Evolutionary conservation across 2,888 invertebrate genomes (phyloP).

Genomic region (Onthophagus sagittarius): DNA sequence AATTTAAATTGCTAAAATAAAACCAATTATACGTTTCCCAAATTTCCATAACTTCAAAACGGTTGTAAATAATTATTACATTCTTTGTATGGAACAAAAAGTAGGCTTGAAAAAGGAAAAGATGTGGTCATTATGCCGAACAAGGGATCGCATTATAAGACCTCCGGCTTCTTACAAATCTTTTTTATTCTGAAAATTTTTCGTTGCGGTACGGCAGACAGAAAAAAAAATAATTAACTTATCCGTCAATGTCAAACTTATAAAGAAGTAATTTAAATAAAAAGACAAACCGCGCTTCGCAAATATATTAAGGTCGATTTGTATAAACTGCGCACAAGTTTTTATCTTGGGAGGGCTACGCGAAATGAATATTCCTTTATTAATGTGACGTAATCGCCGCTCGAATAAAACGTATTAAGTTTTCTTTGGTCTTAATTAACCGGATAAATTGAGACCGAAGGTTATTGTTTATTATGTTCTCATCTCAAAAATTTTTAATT

Average conservation of each 20-base stretch:
- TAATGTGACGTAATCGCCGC: slow-evolving; percentile 37
- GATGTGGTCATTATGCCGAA: neutral
- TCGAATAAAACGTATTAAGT: slow-evolving; percentile 7
- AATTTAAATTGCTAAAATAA: neutral
- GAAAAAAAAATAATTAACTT: neutral
- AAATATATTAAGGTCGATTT: neutral
- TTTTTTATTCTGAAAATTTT: neutral
- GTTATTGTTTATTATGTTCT: slow-evolving; percentile 27
- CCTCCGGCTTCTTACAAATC: neutral
- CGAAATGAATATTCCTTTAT: slow-evolving; percentile 8
- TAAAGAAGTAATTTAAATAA: neutral
- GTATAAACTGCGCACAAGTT: neutral
- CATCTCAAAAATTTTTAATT: neutral
- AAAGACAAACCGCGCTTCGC: neutral
- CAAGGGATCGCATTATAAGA: neutral
- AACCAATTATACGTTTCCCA: neutral
- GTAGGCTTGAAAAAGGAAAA: neutral
- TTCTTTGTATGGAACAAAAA: neutral
- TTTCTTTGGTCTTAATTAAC: slow-evolving; percentile 41
- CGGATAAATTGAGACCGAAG: slow-evolving; percentile 42
- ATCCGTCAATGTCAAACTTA: neutral
- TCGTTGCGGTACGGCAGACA: neutral
- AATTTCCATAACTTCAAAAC: neutral
- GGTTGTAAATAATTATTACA: neutral
- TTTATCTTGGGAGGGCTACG: slow-evolving; percentile 13